Evolutionary conservation across 2,888 invertebrate genomes (phyloP).

Genomic region (Mechanitis messenoides): DNA sequence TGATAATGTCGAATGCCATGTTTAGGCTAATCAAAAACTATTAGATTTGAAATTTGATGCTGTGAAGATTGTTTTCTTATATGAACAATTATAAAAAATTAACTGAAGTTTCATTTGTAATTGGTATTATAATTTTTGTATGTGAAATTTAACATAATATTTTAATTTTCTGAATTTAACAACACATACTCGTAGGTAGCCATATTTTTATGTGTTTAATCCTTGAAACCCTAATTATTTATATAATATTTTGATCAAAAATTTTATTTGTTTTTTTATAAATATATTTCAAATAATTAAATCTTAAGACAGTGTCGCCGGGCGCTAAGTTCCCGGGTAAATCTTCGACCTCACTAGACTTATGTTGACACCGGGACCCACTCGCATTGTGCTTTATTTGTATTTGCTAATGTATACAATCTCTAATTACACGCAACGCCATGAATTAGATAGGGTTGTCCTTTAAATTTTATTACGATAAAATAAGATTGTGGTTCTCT

Average conservation of each 20-base stretch:
- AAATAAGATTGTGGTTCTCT: background rate
- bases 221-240: too few species aligned
- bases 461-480: constrained; percentile 7
- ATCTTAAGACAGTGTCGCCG: constrained; percentile 30
- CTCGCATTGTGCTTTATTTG: constrained; percentile 74
- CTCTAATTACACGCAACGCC: constrained; percentile 76
- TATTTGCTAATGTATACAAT: constrained; percentile 74
- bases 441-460: constrained; percentile 56
- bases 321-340: constrained; percentile 47
- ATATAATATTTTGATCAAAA: too few species aligned
- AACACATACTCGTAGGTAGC: too few species aligned
- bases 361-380: constrained; percentile 62
- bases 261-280: constrained; percentile 1
- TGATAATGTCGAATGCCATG: background rate
- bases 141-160: too few species aligned
- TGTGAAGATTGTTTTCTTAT: too few species aligned
- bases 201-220: too few species aligned
- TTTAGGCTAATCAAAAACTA: too few species aligned
- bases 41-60: too few species aligned
- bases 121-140: too few species aligned
- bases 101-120: too few species aligned
- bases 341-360: constrained; percentile 66
- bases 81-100: too few species aligned
- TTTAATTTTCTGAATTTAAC: too few species aligned
- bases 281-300: constrained; percentile 17